Percentiles rank a stretch among this genome's conserved stretches.
Conservation (phyloP, 1,140 invertebrate species). For the Drosophila pachea region DNA sequence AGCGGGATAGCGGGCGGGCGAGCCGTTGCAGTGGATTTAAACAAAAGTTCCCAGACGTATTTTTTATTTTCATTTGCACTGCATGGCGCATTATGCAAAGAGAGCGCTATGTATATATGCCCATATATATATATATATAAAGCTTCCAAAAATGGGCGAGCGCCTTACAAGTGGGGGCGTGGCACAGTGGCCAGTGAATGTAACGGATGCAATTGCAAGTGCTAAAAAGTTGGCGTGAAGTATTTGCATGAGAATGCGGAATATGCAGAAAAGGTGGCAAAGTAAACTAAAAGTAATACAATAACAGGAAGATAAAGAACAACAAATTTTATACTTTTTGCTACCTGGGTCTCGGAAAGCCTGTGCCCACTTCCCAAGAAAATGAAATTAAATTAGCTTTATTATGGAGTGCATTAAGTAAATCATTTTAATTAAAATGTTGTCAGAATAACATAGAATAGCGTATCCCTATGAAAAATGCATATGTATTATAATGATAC, state of each 20-base stretch:
- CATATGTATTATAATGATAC: no score
- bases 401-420: no score
- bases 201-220: conserved; percentile 62
- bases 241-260: conserved; percentile 72
- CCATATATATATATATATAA: conserved; percentile 10
- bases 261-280: conserved; percentile 40
- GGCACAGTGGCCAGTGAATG: conserved; percentile 39
- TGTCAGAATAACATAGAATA: no score
- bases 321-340: conserved; percentile 10
- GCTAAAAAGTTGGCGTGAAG: conserved; percentile 65
- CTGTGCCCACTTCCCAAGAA: not conserved
- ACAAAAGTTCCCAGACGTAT: conserved; percentile 71
- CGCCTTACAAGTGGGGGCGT: not conserved
- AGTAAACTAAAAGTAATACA: conserved; percentile 34
- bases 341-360: conserved; percentile 13
- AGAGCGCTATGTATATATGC: conserved; percentile 4
- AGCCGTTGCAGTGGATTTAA: conserved; percentile 49
- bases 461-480: no score
- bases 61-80: conserved; percentile 50
- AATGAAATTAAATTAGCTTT: not conserved
- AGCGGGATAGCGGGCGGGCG: no score
- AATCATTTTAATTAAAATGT: no score
- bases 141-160: conserved; percentile 20
- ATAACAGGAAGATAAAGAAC: conserved; percentile 28
- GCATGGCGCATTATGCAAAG: conserved; percentile 56